Base-by-base conservation (phyloP, 2,888 invertebrate genomes). In the Criorhina ranunculi region DNA sequence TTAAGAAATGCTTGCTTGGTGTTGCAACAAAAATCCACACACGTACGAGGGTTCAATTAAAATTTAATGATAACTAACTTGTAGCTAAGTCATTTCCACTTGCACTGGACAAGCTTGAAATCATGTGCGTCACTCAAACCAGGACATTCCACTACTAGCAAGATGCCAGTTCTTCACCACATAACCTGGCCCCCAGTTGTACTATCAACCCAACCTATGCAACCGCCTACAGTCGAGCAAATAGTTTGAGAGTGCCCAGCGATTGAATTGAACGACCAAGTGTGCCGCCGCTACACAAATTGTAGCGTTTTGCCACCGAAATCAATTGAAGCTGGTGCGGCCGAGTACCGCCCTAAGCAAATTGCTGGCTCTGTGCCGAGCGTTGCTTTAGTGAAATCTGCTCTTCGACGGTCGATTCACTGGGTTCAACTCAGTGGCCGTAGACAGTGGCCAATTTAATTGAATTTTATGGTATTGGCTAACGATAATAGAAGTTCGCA, bases 391-490 rank as follows among this genome's bases (percentile, higher is more conserved):
- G 51, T 64, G 57, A 59, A 59, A 66, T 77, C 69, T 40, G 80
- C 55, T 53, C 60, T 19, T 15, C n/a, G 59, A 62, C 51, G 49
- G 49, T 35, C 66, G 57, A 12, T 57, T 55, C 35, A 70, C 11
- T 51, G 29, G 64, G 15, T 46, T 40, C 67, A 73, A 75, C 37
- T 77, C 49, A 40, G 66, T 66, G 72, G 67, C 67, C 64, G 64
- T 42, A 62, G 62, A 46, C 79, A 53, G 75, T 75, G 85, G 75
- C 66, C 75, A 80, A 70, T 85, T 75, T 85, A 85, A 80, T 85
- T 85, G 85, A 85, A 85, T 85, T 85, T 85, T 85, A 85, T 85
- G 62, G 53, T 80, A 83, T 73, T 67, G 78, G 66, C 57, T 55
- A 59, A 73, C 62, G 72, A 62, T 83, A 73, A 62, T 77, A 72